phyloP scores from a whole-genome alignment of 2,888 invertebrate species.

The Pocota personata region DNA sequence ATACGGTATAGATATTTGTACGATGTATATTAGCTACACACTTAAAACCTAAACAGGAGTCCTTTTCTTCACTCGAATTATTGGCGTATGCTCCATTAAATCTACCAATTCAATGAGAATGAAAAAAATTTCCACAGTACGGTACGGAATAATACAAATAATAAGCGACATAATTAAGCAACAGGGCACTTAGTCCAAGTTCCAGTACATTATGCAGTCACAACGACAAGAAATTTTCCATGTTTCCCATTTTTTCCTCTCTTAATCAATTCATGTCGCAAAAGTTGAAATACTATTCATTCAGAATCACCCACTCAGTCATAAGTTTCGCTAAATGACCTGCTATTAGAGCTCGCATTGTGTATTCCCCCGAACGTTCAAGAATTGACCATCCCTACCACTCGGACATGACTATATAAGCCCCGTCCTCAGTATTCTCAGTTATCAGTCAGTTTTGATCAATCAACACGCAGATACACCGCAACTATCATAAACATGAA shows the following conservation, averaged over 20 bases:
- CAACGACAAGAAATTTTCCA: constrained; percentile 36
- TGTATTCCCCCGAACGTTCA: constrained; percentile 16
- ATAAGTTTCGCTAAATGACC: constrained; percentile 39
- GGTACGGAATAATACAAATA: constrained; percentile 13
- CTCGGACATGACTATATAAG: constrained; percentile 74
- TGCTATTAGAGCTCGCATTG: constrained; percentile 33
- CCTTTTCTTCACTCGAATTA: background rate
- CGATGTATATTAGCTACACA: too few relatives aligned
- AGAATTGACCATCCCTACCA: constrained; percentile 8
- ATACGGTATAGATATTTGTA: too few relatives aligned
- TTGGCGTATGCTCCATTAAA: background rate
- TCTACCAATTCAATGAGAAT: constrained; percentile 10
- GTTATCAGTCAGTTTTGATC: constrained; percentile 74
- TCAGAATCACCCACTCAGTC: constrained; percentile 44
- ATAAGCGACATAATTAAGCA: constrained; percentile 44
- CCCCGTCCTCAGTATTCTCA: constrained; percentile 2
- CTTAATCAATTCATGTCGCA: constrained; percentile 44
- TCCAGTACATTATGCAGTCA: constrained; percentile 5
- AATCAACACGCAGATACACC: constrained; percentile 53
- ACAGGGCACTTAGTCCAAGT: constrained; percentile 3
- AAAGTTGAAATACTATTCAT: constrained; percentile 31
- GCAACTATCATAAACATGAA: constrained; percentile 78
- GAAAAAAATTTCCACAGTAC: constrained; percentile 12
- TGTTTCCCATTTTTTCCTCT: constrained; percentile 32
- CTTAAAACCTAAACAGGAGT: background rate